Conservation (phyloP, 2,888 invertebrate species). For the Archips xylosteana region DNA sequence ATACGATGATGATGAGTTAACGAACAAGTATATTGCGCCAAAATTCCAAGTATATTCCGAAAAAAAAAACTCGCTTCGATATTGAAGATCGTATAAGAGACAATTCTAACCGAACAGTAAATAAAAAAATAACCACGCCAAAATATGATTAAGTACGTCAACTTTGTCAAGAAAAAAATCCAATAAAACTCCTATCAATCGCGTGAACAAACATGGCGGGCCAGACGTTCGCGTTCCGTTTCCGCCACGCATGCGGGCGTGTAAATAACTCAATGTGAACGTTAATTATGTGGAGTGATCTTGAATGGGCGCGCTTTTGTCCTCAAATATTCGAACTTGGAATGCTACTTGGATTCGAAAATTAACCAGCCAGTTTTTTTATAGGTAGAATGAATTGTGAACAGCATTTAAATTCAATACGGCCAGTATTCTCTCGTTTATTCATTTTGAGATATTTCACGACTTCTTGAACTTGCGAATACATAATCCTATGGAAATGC, state of each 20-base stretch:
- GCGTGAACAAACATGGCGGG: constrained; percentile 40
- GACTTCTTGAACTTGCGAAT: too few relatives aligned
- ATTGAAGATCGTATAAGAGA: not conserved
- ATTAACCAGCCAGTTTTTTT: not conserved
- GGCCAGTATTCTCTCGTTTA: not conserved
- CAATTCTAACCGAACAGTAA: not conserved
- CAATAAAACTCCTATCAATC: constrained; percentile 62
- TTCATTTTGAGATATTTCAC: not conserved
- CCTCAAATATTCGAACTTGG: constrained; percentile 67
- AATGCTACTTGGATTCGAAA: constrained; percentile 45
- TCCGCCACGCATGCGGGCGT: constrained; percentile 77
- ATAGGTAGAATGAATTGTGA: not conserved
- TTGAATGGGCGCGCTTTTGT: constrained; percentile 63
- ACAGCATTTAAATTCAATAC: not conserved
- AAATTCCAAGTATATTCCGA: not conserved
- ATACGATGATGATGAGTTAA: too few relatives aligned
- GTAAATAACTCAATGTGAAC: constrained; percentile 81
- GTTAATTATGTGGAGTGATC: constrained; percentile 81
- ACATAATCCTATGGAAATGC: too few relatives aligned
- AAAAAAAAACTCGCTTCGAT: not conserved
- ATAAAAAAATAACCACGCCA: not conserved
- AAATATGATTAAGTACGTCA: not conserved
- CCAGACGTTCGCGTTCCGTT: constrained; percentile 60
- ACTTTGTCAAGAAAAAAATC: not conserved
- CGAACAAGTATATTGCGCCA: too few relatives aligned